Evolutionary conservation across 2,113 vertebrate genomes (phyloP), one percentile per base, ranked within the genome.

Genomic region (Lepisosteus oculatus): DNA sequence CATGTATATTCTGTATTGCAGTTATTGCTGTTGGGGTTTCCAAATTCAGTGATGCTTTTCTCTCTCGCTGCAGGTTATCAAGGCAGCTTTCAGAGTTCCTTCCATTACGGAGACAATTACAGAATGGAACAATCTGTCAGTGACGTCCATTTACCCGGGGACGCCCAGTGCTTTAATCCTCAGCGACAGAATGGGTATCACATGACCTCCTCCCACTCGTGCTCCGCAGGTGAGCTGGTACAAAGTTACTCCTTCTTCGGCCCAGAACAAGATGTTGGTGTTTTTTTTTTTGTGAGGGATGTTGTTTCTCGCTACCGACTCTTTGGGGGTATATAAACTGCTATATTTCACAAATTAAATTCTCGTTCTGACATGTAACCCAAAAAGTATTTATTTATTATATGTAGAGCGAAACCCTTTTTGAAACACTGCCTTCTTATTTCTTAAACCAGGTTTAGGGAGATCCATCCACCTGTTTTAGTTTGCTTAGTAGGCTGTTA

Each of bases 1-100:
- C 71, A 74, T 6, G 5, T 51, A 9, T 51, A 51, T 5, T 51
- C 47, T 9, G 9, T 9, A 71, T 73, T 0, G 62, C 17, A 72
- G 63, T 75, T 17, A 41, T 67, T 72, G 80, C 72, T 69, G 67
- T 68, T 73, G 72, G 43, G 61, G 70, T 67, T 76, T 70, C 70
- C 78, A 79, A 78, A 81, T 79, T 71, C 76, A 74, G 45, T 78
- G 69, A 74, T 87, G 81, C 85, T 43, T 76, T 85, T 81, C 71
- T 54, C 85, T 66, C 65, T 80, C 29, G 47, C 71, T 72, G 69
- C 72, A 98, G 97, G 96, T 86, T 98, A 98, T 90, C 96, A 98
- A 83, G 96, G 95, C 84, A 98, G 94, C 82, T 97, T 98, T 85
- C 95, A 96, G 76, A 97, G 93, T 80, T 96, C 94, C 88, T 96